phyloP scores from a whole-genome alignment of 2,113 vertebrate species.

The Pachycephala philippinensis region DNA sequence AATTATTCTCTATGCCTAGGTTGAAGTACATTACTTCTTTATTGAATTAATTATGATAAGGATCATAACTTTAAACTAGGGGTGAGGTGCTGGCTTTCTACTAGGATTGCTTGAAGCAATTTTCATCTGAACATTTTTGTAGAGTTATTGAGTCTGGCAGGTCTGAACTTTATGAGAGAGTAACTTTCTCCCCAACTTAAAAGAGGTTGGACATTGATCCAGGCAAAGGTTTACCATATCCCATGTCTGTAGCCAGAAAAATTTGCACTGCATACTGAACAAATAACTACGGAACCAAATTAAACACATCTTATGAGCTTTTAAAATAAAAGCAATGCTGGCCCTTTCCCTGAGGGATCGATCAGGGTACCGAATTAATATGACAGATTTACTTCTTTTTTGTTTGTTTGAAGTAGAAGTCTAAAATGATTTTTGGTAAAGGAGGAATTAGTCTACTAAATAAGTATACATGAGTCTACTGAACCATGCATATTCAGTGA shows the following conservation, averaged over 20 bases:
- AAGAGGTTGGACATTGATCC: constrained; percentile 93
- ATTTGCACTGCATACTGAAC: constrained; percentile 98
- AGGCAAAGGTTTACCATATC: constrained; percentile 84
- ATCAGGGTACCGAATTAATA: constrained; percentile 64
- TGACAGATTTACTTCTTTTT: constrained; percentile 19
- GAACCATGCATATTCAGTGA: neutral
- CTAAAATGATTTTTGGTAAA: constrained; percentile 19
- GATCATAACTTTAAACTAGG: constrained; percentile 99
- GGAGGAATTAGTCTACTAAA: constrained; percentile 30
- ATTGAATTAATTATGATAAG: constrained; percentile 99
- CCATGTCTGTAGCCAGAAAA: constrained; percentile 86
- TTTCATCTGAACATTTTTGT: constrained; percentile 88
- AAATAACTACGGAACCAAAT: constrained; percentile 81
- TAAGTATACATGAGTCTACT: neutral
- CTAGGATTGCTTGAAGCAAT: constrained; percentile 92
- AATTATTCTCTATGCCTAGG: constrained; percentile 89
- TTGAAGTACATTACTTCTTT: constrained; percentile 98
- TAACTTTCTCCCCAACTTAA: constrained; percentile 93
- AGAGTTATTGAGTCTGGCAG: constrained; percentile 99
- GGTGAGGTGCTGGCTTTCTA: constrained; percentile 92
- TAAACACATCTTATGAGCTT: constrained; percentile 71
- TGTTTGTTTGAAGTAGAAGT: constrained; percentile 46
- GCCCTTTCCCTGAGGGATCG: constrained; percentile 37
- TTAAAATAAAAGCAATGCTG: constrained; percentile 70
- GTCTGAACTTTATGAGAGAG: constrained; percentile 95